These are phyloP conservation scores for Aphyosemion australe DNA, from an alignment of 2,113 vertebrate species.

Conservation along the genomic window DNA sequence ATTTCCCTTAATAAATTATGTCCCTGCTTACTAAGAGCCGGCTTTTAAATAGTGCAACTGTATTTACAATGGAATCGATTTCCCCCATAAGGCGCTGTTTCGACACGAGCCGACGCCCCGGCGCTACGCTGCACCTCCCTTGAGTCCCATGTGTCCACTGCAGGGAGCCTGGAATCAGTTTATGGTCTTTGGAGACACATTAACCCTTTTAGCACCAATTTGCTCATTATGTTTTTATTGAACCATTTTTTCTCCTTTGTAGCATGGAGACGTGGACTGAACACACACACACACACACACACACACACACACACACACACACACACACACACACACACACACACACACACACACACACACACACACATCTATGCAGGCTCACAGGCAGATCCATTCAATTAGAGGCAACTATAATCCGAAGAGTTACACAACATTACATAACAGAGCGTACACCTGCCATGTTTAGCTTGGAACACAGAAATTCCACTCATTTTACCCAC, in stretches of 20 bases:
- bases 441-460: conserved; percentile 25
- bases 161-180: conserved; percentile 62
- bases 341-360: not conserved
- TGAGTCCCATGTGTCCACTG: conserved; percentile 39
- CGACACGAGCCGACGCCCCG: conserved; percentile 11
- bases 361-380: not conserved
- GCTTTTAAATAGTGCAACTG: conserved; percentile 27
- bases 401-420: conserved; percentile 38
- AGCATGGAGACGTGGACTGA: conserved; percentile 19
- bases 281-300: not conserved
- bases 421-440: conserved; percentile 44
- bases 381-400: conserved; percentile 20
- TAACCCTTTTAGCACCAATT: conserved; percentile 67
- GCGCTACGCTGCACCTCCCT: conserved; percentile 27
- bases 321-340: not conserved
- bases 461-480: conserved; percentile 18
- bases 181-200: conserved; percentile 55
- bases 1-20: no score
- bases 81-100: conserved; percentile 28
- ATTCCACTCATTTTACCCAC: conserved; percentile 5
- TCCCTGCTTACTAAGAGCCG: not conserved
- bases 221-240: conserved; percentile 57
- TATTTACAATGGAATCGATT: conserved; percentile 58
- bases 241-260: conserved; percentile 54
- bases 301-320: not conserved